phyloP scores from a whole-genome alignment of 2,888 invertebrate genomes.

The Hyalella azteca region DNA sequence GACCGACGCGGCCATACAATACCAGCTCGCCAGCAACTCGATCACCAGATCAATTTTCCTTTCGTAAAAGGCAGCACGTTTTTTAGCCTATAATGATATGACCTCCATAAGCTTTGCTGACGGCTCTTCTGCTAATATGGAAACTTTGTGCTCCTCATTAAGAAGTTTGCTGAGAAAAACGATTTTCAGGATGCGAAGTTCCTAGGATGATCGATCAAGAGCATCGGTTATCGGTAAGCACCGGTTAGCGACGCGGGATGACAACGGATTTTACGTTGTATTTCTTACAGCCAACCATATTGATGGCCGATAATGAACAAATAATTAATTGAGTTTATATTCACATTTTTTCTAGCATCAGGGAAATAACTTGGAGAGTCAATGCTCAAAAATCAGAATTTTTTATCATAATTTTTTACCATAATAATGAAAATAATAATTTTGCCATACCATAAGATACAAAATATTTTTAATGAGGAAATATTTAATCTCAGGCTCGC shows the following conservation, averaged over 20 bases:
- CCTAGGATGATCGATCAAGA: constrained; percentile 4
- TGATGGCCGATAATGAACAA: no score
- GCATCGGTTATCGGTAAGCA: constrained; percentile 15
- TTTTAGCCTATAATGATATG: constrained; percentile 4
- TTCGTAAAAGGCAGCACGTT: background rate
- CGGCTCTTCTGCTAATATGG: constrained; percentile 28
- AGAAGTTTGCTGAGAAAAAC: constrained; percentile 27
- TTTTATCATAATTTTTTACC: no score
- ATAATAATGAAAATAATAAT: background rate
- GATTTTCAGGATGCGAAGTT: constrained; percentile 26
- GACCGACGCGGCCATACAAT: no score
- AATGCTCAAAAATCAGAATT: background rate
- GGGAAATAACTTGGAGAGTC: background rate
- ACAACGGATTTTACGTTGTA: background rate
- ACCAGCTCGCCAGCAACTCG: no score
- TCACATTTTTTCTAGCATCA: no score
- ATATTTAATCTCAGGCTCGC: no score
- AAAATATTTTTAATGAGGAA: no score
- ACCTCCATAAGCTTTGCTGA: constrained; percentile 21
- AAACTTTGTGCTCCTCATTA: constrained; percentile 25
- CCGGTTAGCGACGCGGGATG: background rate
- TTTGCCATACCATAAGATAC: background rate
- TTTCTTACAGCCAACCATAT: constrained; percentile 1
- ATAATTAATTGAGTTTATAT: no score
- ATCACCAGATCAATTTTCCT: no score